Conservation (phyloP, 1,140 invertebrate genomes). For the Drosophila sp. region DNA sequence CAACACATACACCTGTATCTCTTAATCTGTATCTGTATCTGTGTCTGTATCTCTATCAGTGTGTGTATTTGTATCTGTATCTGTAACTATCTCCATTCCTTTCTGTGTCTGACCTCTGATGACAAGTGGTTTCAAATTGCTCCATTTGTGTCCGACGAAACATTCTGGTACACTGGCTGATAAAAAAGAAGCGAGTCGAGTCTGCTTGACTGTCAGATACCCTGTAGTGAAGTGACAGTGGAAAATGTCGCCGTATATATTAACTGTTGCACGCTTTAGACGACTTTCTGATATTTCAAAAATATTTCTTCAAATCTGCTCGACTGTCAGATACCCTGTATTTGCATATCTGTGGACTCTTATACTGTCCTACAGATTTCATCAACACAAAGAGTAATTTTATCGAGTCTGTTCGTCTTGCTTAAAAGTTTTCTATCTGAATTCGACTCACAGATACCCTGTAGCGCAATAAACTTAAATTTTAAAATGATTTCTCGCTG, state of each 20-base stretch:
- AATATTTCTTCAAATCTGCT: no score
- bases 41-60: conserved; percentile 16
- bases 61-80: conserved; percentile 25
- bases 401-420: background rate
- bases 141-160: background rate
- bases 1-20: background rate
- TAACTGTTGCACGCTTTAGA: background rate
- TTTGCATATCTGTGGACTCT: no score
- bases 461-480: background rate
- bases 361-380: no score
- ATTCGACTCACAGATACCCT: background rate
- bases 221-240: background rate
- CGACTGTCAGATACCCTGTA: no score
- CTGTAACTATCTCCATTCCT: conserved; percentile 15
- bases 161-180: conserved; percentile 66
- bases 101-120: conserved; percentile 59
- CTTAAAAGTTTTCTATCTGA: background rate
- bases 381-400: no score
- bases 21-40: background rate
- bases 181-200: conserved; percentile 20
- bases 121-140: conserved; percentile 62
- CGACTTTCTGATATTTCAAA: background rate
- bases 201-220: background rate
- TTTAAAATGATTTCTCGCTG: background rate
- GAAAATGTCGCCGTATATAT: background rate